These are phyloP conservation scores for Arvicanthis niloticus DNA, from an alignment of 2,113 vertebrate genomes.

Conservation along the genomic window DNA sequence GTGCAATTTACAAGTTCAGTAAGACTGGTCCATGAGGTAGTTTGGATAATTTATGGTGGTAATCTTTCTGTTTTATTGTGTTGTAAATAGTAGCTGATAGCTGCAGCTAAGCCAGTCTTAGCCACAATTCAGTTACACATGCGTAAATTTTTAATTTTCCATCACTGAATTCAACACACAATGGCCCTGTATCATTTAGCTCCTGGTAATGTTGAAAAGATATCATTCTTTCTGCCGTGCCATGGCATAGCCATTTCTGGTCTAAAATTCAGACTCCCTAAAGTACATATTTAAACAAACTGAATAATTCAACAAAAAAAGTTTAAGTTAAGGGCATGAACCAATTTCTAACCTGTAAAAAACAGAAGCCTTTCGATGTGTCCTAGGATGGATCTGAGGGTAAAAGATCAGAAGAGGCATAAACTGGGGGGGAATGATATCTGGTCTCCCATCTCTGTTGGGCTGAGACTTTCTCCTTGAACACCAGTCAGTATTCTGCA, in stretches of 20 bases:
- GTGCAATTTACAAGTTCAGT: neutral
- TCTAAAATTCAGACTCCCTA: neutral
- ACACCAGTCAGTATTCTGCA: neutral
- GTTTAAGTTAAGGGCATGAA: neutral
- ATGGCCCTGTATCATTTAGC: neutral
- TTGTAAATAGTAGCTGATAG: neutral
- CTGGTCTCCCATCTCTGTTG: neutral
- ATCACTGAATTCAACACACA: neutral
- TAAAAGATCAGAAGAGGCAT: neutral
- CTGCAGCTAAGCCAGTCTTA: neutral
- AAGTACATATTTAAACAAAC: conserved; percentile 53
- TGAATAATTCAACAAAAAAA: conserved; percentile 12
- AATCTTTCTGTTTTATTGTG: neutral
- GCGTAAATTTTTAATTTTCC: conserved; percentile 31
- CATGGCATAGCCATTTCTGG: neutral
- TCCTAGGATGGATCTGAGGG: neutral
- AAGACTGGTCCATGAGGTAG: neutral
- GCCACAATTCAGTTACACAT: neutral
- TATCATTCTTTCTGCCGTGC: neutral
- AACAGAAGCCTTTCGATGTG: neutral
- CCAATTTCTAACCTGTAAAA: neutral
- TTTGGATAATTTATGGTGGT: neutral
- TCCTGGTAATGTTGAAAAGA: neutral
- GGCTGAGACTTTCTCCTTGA: neutral
- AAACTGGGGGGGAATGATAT: accelerated